Base-by-base conservation (phyloP, 2,113 vertebrate genomes). In the Corythornis cristatus region DNA sequence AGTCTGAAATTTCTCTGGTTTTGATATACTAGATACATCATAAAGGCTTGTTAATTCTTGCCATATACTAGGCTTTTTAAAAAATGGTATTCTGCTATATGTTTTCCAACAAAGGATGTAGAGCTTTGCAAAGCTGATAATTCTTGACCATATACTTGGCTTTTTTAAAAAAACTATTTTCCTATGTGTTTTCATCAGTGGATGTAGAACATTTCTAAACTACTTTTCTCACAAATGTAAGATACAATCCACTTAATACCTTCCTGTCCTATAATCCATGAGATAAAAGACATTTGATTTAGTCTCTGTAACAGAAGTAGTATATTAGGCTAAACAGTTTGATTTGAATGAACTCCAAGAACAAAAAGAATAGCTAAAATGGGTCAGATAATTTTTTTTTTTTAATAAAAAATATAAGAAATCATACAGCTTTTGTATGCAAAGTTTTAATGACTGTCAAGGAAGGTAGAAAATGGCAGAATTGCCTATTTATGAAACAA, bases 221-320 rank as follows among this genome's bases (percentile, higher is more conserved):
- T 53, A 58, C 64, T 83, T 75, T 88, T 92, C 61, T 92, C 22
- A 51, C 9, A 23, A 43, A 75, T 20, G 16, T 67, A 71, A 60
- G 35, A 67, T 71, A 43, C 33, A 72, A 13, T 84, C 25, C 61
- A 18, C 28, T 70, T 74, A 50, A 31, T 33, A 65, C 31, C 6
- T 88, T 64, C 5, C 33, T 91, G 33, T 62, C 37, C 14, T 68
- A 17, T 67, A 70, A 58, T 62, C 22, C 11, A 10, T 21, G 48
- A 88, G 60, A 94, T 86, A 60, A 90, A 88, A 91, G 60, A 43
- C 33, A 40, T 77, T 88, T 90, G 16, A 86, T 90, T 91, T 94
- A 13, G 51, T 80, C 67, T 94, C 31, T 74, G 64, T 82, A 93
- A 54, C 54, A 89, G 33, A 76, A 43, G 28, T 65, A 66, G 26